A percentile compares a stretch with the other conserved stretches of the same genome.
Conservation (phyloP, 2,797 vertebrate species). For the Taenioides sp. region DNA sequence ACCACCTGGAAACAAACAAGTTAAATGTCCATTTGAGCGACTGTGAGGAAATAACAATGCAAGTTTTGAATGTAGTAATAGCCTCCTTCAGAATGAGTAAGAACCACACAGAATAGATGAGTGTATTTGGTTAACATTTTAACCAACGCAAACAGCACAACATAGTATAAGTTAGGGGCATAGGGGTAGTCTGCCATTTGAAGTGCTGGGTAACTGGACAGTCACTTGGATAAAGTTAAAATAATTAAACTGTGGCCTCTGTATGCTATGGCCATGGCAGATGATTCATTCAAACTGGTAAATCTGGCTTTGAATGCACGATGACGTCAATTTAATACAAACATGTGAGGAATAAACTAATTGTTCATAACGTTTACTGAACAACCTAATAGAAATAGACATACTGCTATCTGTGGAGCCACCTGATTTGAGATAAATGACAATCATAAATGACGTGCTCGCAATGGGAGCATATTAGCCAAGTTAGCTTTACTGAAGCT, state of each 20-base stretch:
- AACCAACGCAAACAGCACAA: not conserved
- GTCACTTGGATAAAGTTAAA: not conserved
- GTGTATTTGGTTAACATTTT: not conserved
- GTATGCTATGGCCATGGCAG: not conserved
- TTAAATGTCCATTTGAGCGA: not conserved
- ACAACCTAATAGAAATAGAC: too few relatives aligned
- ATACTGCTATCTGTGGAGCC: too few relatives aligned
- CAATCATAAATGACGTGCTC: not conserved
- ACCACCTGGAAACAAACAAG: conserved; percentile 81
- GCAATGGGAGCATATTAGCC: not conserved
- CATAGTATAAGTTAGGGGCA: not conserved
- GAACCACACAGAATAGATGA: not conserved
- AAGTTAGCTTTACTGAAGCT: not conserved
- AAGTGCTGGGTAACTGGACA: not conserved
- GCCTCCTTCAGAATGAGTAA: not conserved
- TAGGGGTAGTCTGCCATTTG: not conserved
- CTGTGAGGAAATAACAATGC: not conserved
- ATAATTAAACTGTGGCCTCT: not conserved
- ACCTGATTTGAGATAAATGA: not conserved
- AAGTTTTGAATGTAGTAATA: not conserved
- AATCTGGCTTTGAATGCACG: not conserved
- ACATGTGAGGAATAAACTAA: too few relatives aligned
- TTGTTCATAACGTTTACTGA: not conserved
- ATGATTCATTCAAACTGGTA: not conserved
- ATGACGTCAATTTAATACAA: too few relatives aligned